Evolutionary conservation across 1,140 invertebrate species (phyloP), one percentile per base, ranked within the genome.

Genomic region (Asbolus verrucosus): DNA sequence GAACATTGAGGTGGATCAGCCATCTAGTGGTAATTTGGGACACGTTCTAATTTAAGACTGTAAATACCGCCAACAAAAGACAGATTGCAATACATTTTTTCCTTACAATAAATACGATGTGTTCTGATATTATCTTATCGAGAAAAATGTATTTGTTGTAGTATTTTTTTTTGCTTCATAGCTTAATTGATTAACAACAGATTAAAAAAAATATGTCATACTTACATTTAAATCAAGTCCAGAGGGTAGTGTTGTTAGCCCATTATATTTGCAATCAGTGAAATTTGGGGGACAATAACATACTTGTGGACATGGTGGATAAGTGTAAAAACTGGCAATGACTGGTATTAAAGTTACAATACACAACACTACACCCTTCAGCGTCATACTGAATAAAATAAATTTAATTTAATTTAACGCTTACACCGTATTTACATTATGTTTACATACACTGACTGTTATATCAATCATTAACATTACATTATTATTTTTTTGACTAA

Each of bases 171-270:
- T n/a, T n/a, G n/a, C n/a, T n/a, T n/a, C n/a, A n/a, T n/a, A n/a
- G n/a, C n/a, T n/a, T n/a, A n/a, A n/a, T n/a, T n/a, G n/a, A n/a
- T n/a, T n/a, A n/a, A n/a, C n/a, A n/a, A n/a, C n/a, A n/a, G n/a
- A n/a, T n/a, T n/a, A n/a, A n/a, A n/a, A n/a, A n/a, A n/a, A n/a
- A n/a, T n/a, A n/a, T n/a, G n/a, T n/a, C n/a, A 16, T 69, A 68
- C 67, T 70, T 72, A 76, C 74, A 39, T 74, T 66, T 15, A 31
- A 8, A 41, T 76, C 60, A 27, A 76, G 67, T 18, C 50, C 67
- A 5, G n/a, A 1, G 4, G 72, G 72, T 39, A 76, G 62, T 24
- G 63, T 43, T 1, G 39, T 15, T 18, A 76, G 33, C 6, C 46
- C 41, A 6, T 41, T 62, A 46, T 70, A 24, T 59, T 63, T 62